These are phyloP conservation scores for Argyrosomus japonicus DNA, from an alignment of 2,113 vertebrate species.

Conservation along the genomic window DNA sequence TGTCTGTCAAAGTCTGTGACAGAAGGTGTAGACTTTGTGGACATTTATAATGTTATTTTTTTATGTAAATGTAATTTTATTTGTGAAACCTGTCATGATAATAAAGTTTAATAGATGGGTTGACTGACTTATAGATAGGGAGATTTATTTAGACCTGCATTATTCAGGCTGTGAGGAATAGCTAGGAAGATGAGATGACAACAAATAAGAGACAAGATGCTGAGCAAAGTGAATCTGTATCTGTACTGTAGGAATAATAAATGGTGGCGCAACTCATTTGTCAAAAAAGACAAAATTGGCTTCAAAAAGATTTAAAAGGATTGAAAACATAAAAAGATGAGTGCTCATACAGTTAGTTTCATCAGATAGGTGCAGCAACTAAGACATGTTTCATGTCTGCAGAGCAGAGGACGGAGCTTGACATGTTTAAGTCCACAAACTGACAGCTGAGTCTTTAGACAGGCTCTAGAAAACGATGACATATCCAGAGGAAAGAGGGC, in stretches of 20 bases:
- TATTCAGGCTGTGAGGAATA: constrained; percentile 7
- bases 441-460: constrained; percentile 37
- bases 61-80: background rate
- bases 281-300: constrained; percentile 37
- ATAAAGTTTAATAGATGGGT: background rate
- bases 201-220: constrained; percentile 22
- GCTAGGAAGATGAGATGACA: constrained; percentile 1
- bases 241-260: constrained; percentile 38
- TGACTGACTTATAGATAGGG: background rate
- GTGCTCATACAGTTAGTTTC: background rate
- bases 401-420: constrained; percentile 21
- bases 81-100: background rate
- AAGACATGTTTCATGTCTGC: constrained; percentile 32
- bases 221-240: constrained; percentile 18
- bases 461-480: constrained; percentile 13
- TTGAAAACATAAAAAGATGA: constrained; percentile 23
- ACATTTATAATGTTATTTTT: background rate
- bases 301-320: constrained; percentile 20
- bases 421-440: background rate
- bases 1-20: background rate
- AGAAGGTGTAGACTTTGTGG: background rate
- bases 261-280: constrained; percentile 29
- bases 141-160: background rate
- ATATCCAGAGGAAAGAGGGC: constrained; percentile 1
- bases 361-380: constrained; percentile 17